Base-by-base conservation (phyloP, 1,140 invertebrate species). In the Delia radicum region DNA sequence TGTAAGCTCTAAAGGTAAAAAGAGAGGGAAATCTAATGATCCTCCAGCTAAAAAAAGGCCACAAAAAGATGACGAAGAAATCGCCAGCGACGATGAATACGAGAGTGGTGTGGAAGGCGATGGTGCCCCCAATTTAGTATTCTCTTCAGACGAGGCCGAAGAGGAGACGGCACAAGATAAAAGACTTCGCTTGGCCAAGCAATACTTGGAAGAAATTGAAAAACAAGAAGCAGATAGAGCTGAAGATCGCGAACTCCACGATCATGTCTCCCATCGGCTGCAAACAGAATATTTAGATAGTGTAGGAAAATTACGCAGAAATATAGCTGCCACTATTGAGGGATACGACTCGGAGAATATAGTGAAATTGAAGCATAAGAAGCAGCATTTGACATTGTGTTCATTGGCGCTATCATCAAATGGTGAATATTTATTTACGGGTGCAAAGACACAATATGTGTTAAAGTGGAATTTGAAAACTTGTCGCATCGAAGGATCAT, bases 131-230 rank as follows among this genome's bases (percentile, higher is more conserved):
- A 86, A 88, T 24, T 87, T 90, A 74, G 86, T 88, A 75, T 87
- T 88, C 28, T 89, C 89, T 42, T 87, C 87, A 2, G 90, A 89
- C 65, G 90, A 89, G 7, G 90, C 92, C 74, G 92, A 93, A 78
- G 92, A 94, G 76, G 92, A 94, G 85, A 98, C 95, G 7, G 91
- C 93, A 0, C 94, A 97, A 85, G 94, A 97, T 81, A 97, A 97
- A 82, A 94, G 94, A 80, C 79, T 98, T 37, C 89, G 94, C 37
- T 87, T 98, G 76, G 95, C 96, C 0, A 97, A 97, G 84, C 90
- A 94, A 84, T 96, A 97, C 88, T 88, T 98, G 37, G 88, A 93
- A 80, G 93, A 96, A 89, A 93, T 98, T 74, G 91, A 95, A 87
- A 91, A 90, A 83, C 91, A 95, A 89, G 94, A 95, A 86, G 90